A percentile compares a stretch with the other conserved stretches of the same genome.
phyloP scores from a whole-genome alignment of 1,140 invertebrate genomes.

The Cyphomyrmex costatus region DNA sequence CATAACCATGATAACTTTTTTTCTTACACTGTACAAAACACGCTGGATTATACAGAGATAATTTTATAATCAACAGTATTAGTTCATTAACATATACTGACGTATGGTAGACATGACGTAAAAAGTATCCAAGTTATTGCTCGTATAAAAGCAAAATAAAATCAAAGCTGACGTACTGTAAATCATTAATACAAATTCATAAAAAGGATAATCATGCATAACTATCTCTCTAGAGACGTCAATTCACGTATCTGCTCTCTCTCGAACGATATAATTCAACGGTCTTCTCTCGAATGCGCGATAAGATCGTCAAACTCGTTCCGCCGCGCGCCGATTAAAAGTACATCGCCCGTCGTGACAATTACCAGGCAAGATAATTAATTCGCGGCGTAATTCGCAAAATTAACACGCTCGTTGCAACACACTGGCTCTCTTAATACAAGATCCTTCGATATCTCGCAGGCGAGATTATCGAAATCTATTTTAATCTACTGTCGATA shows the following conservation, averaged over 20 bases:
- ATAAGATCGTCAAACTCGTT: conserved; percentile 59
- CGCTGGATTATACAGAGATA: neutral
- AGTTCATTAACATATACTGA: conserved; percentile 23
- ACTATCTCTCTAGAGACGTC: conserved; percentile 31
- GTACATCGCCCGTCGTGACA: conserved; percentile 24
- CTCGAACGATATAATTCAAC: conserved; percentile 45
- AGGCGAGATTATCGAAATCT: conserved; percentile 8
- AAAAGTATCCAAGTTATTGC: conserved; percentile 1
- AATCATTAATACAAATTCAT: conserved; percentile 19
- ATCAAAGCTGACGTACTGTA: neutral
- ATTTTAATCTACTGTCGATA: neutral
- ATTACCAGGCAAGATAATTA: conserved; percentile 27
- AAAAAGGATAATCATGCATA: conserved; percentile 42
- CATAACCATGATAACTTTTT: neutral
- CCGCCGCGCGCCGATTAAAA: conserved; percentile 46
- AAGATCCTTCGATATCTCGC: neutral
- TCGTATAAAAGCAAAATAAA: neutral
- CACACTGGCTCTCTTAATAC: neutral
- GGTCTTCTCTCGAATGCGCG: conserved; percentile 27
- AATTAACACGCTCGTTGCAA: neutral
- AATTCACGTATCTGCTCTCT: conserved; percentile 38
- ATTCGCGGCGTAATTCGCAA: conserved; percentile 28
- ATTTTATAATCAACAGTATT: conserved; percentile 14
- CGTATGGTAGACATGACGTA: neutral
- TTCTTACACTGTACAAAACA: neutral